Evolutionary conservation across 2,888 invertebrate genomes (phyloP).

Genomic region (Scaptomyza caliginosa): DNA sequence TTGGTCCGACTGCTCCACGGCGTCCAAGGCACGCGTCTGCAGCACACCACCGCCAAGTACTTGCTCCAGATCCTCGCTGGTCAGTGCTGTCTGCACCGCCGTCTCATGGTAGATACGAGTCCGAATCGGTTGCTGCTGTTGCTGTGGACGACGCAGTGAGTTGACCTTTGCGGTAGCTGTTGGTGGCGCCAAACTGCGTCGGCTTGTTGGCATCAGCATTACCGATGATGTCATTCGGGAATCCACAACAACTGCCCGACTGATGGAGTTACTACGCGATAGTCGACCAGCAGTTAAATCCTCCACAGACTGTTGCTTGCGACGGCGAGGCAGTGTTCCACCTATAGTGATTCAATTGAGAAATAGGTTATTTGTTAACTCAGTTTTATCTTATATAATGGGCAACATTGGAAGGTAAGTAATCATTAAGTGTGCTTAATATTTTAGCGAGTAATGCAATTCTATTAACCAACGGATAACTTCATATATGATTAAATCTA

Average conservation of each 20-base stretch:
- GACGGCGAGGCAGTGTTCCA: slow-evolving; percentile 90
- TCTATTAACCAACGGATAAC: too few relatives aligned
- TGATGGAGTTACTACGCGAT: slow-evolving; percentile 85
- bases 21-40: slow-evolving; percentile 81
- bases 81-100: slow-evolving; percentile 90
- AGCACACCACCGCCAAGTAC: slow-evolving; percentile 87
- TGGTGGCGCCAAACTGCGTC: slow-evolving; percentile 68
- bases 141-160: slow-evolving; percentile 82
- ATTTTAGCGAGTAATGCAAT: too few relatives aligned
- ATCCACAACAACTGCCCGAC: slow-evolving; percentile 82
- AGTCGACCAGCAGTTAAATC: slow-evolving; percentile 83
- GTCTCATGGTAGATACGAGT: slow-evolving; percentile 93
- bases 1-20: slow-evolving; percentile 85
- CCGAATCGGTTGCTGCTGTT: slow-evolving; percentile 83
- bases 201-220: slow-evolving; percentile 68
- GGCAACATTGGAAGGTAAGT: too few relatives aligned
- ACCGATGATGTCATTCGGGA: slow-evolving; percentile 84
- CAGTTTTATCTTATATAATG: too few relatives aligned
- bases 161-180: slow-evolving; percentile 83
- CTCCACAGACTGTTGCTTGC: slow-evolving; percentile 88
- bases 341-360: slow-evolving; percentile 79
- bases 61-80: slow-evolving; percentile 89
- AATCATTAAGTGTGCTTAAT: not conserved
- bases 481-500: too few relatives aligned
- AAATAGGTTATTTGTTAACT: not conserved